These are phyloP conservation scores for Sandelia bainsii DNA, from an alignment of 2,797 vertebrate genomes.

Conservation along the genomic window DNA sequence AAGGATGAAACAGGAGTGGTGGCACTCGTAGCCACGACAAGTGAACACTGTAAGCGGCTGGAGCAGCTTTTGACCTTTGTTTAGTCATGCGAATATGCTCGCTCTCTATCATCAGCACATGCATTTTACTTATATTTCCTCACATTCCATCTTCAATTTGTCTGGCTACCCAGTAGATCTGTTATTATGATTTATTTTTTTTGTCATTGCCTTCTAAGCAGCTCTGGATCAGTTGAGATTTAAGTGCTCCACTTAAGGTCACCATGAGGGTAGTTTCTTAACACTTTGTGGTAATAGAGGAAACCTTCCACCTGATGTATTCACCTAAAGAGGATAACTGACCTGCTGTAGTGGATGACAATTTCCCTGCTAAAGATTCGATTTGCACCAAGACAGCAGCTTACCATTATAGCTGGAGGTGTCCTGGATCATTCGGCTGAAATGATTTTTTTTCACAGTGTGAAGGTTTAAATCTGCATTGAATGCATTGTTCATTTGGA, in stretches of 20 bases:
- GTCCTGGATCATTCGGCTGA: constrained; percentile 33
- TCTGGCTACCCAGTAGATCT: background rate
- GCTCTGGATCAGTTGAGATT: background rate
- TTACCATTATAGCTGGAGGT: constrained; percentile 18
- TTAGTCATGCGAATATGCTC: background rate
- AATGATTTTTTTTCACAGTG: constrained; percentile 34
- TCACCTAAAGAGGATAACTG: background rate
- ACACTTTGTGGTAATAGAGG: background rate
- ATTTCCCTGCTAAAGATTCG: constrained; percentile 1
- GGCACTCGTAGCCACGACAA: background rate
- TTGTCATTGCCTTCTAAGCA: background rate
- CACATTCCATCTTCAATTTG: background rate
- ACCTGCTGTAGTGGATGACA: background rate
- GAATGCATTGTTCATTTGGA: constrained; percentile 6
- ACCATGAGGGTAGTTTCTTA: background rate
- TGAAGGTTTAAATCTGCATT: constrained; percentile 18
- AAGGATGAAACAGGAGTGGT: constrained; percentile 23
- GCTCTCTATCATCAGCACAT: background rate
- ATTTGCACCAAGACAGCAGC: constrained; percentile 3
- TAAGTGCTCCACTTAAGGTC: background rate
- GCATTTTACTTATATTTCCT: background rate
- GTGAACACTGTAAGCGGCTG: background rate
- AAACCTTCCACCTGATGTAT: background rate
- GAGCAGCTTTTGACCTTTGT: background rate
- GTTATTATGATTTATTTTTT: too few relatives aligned